phyloP scores from a whole-genome alignment of 2,113 vertebrate species.

The Salminus brasiliensis region DNA sequence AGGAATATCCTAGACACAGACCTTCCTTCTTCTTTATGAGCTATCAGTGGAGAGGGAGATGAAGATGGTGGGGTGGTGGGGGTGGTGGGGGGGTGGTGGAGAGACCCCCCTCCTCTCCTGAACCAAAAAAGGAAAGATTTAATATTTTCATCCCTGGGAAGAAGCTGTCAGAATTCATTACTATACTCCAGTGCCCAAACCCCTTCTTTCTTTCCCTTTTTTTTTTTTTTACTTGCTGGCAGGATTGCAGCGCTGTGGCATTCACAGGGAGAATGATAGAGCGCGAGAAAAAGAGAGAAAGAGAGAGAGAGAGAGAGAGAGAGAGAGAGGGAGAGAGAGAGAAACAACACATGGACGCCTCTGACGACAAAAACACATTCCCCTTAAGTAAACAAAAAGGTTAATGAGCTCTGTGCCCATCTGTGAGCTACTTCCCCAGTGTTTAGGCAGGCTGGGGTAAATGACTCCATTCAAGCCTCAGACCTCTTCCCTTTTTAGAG shows the following conservation, averaged over 20 bases:
- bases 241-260: slow-evolving; percentile 25
- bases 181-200: slow-evolving; percentile 53
- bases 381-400: slow-evolving; percentile 59
- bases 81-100: not conserved
- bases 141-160: slow-evolving; percentile 68
- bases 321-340: slow-evolving; percentile 12
- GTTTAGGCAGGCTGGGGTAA: slow-evolving; percentile 50
- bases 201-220: not conserved
- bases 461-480: slow-evolving; percentile 34
- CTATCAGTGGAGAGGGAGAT: slow-evolving; percentile 36
- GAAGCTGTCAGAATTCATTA: slow-evolving; percentile 68
- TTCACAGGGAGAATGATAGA: not conserved
- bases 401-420: slow-evolving; percentile 56
- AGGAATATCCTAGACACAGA: slow-evolving; percentile 57
- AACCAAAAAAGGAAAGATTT: slow-evolving; percentile 64
- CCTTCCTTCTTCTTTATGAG: slow-evolving; percentile 38
- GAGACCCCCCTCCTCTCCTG: slow-evolving; percentile 47
- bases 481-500: slow-evolving; percentile 21
- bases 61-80: not conserved
- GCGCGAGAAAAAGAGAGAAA: not conserved
- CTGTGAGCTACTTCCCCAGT: slow-evolving; percentile 53
- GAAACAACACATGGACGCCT: slow-evolving; percentile 47
- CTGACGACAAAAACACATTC: slow-evolving; percentile 53
- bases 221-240: slow-evolving; percentile 32
- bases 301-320: slow-evolving; percentile 1